A percentile compares a stretch with the other conserved stretches of the same genome.
Evolutionary conservation across 2,797 vertebrate species (phyloP).

Genomic region (Molossus alvarezi): DNA sequence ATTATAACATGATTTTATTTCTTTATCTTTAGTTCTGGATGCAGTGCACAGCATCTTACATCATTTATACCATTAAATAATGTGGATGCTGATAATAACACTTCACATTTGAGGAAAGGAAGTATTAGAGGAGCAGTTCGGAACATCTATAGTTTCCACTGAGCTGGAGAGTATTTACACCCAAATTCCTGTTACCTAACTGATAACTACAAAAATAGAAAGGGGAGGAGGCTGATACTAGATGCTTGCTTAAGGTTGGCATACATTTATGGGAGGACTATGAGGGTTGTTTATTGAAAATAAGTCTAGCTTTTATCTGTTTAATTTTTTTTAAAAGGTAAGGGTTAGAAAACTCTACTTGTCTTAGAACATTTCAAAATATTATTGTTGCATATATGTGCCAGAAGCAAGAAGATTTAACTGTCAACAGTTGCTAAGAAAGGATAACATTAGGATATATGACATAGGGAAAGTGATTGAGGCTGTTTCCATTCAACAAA

Average conservation of each 20-base stretch:
- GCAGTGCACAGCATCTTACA: not conserved
- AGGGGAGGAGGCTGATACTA: not conserved
- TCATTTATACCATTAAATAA: conserved; percentile 35
- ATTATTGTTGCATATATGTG: not conserved
- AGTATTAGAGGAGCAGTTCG: not conserved
- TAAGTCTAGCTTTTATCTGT: conserved; percentile 22
- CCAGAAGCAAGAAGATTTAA: conserved; percentile 37
- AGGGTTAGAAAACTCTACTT: not conserved
- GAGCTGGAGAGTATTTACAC: conserved; percentile 5
- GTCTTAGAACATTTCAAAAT: conserved; percentile 37
- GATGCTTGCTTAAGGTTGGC: conserved; percentile 14
- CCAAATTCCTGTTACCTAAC: conserved; percentile 38
- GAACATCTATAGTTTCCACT: not conserved
- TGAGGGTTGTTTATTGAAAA: conserved; percentile 1
- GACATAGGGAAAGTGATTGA: not conserved
- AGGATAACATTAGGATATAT: not conserved
- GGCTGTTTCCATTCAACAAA: not conserved
- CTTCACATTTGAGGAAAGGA: conserved; percentile 20
- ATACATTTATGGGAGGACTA: not conserved
- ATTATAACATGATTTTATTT: conserved; percentile 17
- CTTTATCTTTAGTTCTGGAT: conserved; percentile 36
- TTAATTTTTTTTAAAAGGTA: not conserved
- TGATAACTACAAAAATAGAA: conserved; percentile 58
- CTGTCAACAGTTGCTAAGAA: not conserved
- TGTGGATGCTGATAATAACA: not conserved